Base-by-base conservation (phyloP, 2,113 vertebrate genomes). In the Erinaceus europaeus region DNA sequence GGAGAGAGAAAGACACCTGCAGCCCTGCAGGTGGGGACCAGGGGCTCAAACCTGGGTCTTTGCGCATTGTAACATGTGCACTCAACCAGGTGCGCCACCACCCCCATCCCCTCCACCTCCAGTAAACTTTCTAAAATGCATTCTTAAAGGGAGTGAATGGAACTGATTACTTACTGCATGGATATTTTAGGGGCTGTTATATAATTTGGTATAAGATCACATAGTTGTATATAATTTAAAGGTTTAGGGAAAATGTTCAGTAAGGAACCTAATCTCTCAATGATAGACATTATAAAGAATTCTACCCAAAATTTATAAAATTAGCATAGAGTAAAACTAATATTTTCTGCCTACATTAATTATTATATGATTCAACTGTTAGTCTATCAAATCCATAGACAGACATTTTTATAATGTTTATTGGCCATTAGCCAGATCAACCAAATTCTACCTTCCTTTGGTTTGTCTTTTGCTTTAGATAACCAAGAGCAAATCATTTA, bases 401-500 rank as follows among this genome's bases (percentile, higher is more conserved):
- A 81, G 27, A 3, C 8, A 68, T 1, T 73, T 89, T 69, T 77
- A 40, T 91, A 72, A 84, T 84, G 87, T 81, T 91, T 72, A 44
- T 32, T 71, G n/a, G 18, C 32, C 40, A 79, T 42, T 65, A 89
- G 20, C 74, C 84, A 86, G 59, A 29, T 61, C 44, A 53, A 68
- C 62, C 44, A 84, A 71, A 14, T 74, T 79, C 29, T 88, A 10
- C 29, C 38, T 80, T 29, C 84, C 36, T 42, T 62, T 89, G 32
- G 18, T 61, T 93, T 94, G 74, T 23, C 23, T 12, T 83, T 64
- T 86, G 23, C 53, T 92, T 68, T 90, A 88, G 59, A 53, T 74
- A 77, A 48, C 25, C n/a, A 89, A 89, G 46, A 71, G 23, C 40
- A 84, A 84, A 90, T 29, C 55, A 80, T 48, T 90, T 93, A 91